Evolutionary conservation across 2,888 invertebrate species (phyloP), one percentile per base, ranked within the genome.

Genomic region (Pemphredon lugubris): DNA sequence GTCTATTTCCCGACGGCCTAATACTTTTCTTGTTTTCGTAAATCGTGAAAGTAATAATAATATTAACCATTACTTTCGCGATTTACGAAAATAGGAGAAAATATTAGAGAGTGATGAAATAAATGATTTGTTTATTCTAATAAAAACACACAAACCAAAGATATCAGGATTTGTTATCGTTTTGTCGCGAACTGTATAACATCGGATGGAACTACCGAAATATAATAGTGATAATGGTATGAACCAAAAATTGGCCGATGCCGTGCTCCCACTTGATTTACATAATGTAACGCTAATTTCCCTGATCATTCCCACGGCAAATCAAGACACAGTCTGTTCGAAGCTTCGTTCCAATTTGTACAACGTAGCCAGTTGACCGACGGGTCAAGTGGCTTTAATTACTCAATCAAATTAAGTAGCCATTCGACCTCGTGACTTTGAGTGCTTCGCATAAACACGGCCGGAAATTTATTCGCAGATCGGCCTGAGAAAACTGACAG

Each of bases 401-500:
- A 83, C 65, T 78, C 82, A 83, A 83, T 79, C 79, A 75, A 83
- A 85, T 86, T 84, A 84, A 82, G 64, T 67, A 67, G 59, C 13
- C 58, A 57, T 78, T 72, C 73, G 79, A 79, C 77, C 83, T 75
- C 32, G n/a, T 69, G 75, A 40, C 67, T 51, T 16, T 40, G 55
- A 50, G 16, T 66, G 50, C 58, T 54, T 51, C 39, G 47, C 13
- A 32, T 65, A 76, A 76, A 55, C 37, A 45, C 63, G 34, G 39
- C 23, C 16, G 51, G 44, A 61, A 45, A 42, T 23, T 55, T 53
- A 57, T 18, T 45, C 59, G 16, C 90, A 96, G 93, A 92, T 98
- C 64, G 96, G 96, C 26, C 92, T 97, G 6, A 91, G 90, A 55
- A 94, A 93, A 32, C 91, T 97, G 44, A 90, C 93, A 0, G 92